Conservation (phyloP, 1,140 invertebrate genomes). For the Aporrectodea caliginosa region DNA sequence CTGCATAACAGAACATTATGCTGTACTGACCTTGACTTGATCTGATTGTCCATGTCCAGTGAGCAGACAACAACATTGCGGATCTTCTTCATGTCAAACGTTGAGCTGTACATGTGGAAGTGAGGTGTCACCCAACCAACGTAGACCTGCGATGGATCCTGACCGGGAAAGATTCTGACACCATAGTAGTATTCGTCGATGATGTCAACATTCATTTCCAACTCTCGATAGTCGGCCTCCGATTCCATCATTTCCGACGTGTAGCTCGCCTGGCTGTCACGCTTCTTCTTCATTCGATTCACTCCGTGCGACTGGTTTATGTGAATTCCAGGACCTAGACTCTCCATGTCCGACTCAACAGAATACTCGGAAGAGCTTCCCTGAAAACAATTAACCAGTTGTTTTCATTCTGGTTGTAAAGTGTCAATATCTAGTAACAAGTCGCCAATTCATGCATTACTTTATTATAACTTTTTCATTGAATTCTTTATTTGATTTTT, state of each 20-base stretch:
- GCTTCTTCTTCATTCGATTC: slow-evolving; percentile 27
- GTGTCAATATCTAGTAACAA: too few species aligned
- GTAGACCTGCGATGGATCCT: slow-evolving; percentile 94
- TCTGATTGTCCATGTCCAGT: slow-evolving; percentile 52
- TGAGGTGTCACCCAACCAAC: slow-evolving; percentile 99
- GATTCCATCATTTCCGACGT: slow-evolving; percentile 44
- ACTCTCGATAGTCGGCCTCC: slow-evolving; percentile 45
- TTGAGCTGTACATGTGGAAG: slow-evolving; percentile 78
- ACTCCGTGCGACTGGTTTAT: slow-evolving; percentile 11
- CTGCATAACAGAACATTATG: too few species aligned
- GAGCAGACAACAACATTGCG: slow-evolving; percentile 75
- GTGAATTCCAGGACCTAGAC: slow-evolving; percentile 8
- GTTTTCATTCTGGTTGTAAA: too few species aligned
- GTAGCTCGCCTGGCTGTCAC: slow-evolving; percentile 36
- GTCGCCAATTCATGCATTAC: too few species aligned
- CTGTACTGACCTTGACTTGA: slow-evolving; percentile 53
- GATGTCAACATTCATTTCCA: slow-evolving; percentile 65
- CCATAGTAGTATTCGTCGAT: slow-evolving; percentile 99
- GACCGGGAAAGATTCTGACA: slow-evolving; percentile 82
- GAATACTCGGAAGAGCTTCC: slow-evolving; percentile 30
- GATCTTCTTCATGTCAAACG: slow-evolving; percentile 84
- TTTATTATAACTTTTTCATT: too few species aligned
- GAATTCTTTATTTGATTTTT: too few species aligned
- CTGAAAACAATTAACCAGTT: too few species aligned
- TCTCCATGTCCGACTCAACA: slow-evolving; percentile 30